Percentiles rank a stretch among this genome's conserved stretches.
Evolutionary conservation across 1,140 invertebrate genomes (phyloP).

Genomic region (Scaptomyza pallida): DNA sequence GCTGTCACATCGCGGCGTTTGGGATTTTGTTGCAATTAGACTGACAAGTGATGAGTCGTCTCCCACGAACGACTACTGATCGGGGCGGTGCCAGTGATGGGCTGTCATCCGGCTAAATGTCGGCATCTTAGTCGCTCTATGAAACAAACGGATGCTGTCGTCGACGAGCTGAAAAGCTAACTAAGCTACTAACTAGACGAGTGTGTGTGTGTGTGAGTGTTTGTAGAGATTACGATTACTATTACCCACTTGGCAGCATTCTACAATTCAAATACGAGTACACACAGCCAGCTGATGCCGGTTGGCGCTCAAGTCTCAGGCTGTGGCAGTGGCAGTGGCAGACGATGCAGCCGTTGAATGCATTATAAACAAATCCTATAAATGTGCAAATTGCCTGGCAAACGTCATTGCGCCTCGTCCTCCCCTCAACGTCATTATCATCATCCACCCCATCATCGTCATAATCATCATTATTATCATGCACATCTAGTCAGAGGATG

Average conservation of each 20-base stretch:
- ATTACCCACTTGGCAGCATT: constrained; percentile 71
- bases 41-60: constrained; percentile 67
- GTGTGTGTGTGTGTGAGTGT: constrained; percentile 61
- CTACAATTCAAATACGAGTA: constrained; percentile 28
- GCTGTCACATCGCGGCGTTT: constrained; percentile 44
- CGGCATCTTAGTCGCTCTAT: constrained; percentile 23
- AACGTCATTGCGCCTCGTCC: constrained; percentile 60
- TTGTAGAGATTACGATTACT: constrained; percentile 71
- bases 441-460: background rate
- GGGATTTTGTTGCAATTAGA: constrained; percentile 63
- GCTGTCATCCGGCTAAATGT: constrained; percentile 59
- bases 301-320: background rate
- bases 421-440: constrained; percentile 40
- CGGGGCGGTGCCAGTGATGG: constrained; percentile 40
- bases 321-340: constrained; percentile 10
- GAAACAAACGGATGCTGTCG: constrained; percentile 32
- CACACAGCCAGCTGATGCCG: background rate
- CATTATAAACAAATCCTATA: constrained; percentile 80
- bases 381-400: constrained; percentile 74
- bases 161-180: constrained; percentile 20
- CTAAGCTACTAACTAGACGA: constrained; percentile 19
- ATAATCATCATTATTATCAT: constrained; percentile 29
- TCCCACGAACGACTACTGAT: background rate
- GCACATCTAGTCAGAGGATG: constrained; percentile 58
- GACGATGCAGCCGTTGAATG: constrained; percentile 31